These are phyloP conservation scores for Ophioderma brevispina DNA, from an alignment of 35 echinoderm and acorn worm species.

Conservation along the genomic window DNA sequence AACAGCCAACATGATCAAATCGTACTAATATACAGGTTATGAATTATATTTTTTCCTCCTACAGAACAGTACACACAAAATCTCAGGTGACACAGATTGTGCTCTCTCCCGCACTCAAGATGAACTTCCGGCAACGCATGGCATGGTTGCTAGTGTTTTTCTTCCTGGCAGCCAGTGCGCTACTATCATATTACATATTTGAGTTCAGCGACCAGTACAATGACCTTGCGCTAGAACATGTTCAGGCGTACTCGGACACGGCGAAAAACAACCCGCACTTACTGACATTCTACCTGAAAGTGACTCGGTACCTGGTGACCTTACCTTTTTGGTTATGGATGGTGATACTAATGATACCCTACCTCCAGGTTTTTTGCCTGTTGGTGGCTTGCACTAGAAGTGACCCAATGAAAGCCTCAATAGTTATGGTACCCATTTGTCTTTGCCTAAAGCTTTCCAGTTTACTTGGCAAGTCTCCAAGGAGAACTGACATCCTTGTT, in stretches of 20 bases:
- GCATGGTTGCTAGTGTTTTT: slow-evolving; percentile 79
- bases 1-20: no score
- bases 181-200: slow-evolving; percentile 91
- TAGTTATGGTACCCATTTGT: slow-evolving; percentile 87
- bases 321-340: slow-evolving; percentile 93
- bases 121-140: slow-evolving; percentile 97
- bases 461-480: neutral
- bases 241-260: slow-evolving; percentile 59
- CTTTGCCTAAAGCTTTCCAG: slow-evolving; percentile 54
- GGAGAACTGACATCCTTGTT: neutral
- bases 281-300: slow-evolving; percentile 52
- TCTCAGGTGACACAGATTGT: no score
- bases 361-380: slow-evolving; percentile 93
- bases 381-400: slow-evolving; percentile 92
- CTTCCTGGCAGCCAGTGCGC: slow-evolving; percentile 61
- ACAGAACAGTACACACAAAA: no score
- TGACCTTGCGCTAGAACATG: slow-evolving; percentile 66
- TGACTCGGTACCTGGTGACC: slow-evolving; percentile 61
- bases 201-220: slow-evolving; percentile 99
- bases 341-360: slow-evolving; percentile 74
- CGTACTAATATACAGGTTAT: no score
- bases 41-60: no score
- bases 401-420: slow-evolving; percentile 77
- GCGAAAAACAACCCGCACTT: slow-evolving; percentile 58
- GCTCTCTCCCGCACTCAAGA: slow-evolving; percentile 18